Evolutionary conservation across 2,113 vertebrate species (phyloP), one percentile per base, ranked within the genome.

Genomic region (Callaeas wilsoni): DNA sequence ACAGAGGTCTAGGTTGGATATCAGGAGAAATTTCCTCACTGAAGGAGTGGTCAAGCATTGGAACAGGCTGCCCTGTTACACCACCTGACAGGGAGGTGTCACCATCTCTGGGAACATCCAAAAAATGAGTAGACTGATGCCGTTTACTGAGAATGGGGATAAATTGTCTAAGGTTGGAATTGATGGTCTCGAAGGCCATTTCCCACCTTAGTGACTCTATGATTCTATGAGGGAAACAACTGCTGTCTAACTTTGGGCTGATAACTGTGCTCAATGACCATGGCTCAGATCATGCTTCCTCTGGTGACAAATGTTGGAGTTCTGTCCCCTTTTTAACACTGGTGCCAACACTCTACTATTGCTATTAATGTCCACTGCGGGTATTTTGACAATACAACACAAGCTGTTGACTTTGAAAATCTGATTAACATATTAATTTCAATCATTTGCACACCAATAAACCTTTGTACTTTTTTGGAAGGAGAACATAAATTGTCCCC

Each of bases 11-110:
- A 46, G 47, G 27, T 1, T 29, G 16, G 18, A 25, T 63, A 42
- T 33, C 18, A 63, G 32, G n/a, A 56, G 49, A 35, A 35, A 10
- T 8, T 32, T 63, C 35, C 29, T 8, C 55, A 13, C 32, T 49
- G 35, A 13, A 32, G 63, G 6, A 37, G 10, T 29, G 15, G 12
- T 20, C 41, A 56, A 29, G 12, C 16, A 42, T 12, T 12, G 6
- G 41, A 84, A 56, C 5, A 49, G 15, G 6, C n/a, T 55, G 25
- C 3, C 30, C n/a, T n/a, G n/a, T n/a, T n/a, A n/a, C n/a, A n/a
- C n/a, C n/a, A n/a, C n/a, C n/a, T n/a, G n/a, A n/a, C 32, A 69
- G 7, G 21, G 35, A 47, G 26, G 26, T 0, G 0, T 27, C 42
- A 55, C 4, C 10, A 4, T 13, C 21, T 22, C 63, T 62, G 41